Base-by-base conservation (phyloP, 2,888 invertebrate species). In the Carabus problematicus region DNA sequence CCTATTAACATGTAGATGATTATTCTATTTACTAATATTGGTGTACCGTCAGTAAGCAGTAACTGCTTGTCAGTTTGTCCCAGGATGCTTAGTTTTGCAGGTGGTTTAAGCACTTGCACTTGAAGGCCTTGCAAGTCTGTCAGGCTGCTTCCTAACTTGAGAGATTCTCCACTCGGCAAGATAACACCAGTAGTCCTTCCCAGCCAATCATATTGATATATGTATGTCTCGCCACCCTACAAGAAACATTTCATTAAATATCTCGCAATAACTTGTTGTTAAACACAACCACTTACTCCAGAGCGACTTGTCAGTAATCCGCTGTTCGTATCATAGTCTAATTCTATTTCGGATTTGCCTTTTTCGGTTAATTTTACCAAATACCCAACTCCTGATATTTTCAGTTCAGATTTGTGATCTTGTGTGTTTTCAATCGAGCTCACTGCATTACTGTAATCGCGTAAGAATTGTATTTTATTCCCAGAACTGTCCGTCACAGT, bases 361-460 rank as follows among this genome's bases (percentile, higher is more conserved):
- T 95, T 94, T 78, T 95, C 94, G 16, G 91, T 89, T 75, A 97
- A 87, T 80, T 91, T 93, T 49, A 95, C 93, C 75, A 98, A 87
- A 77, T 94, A 92, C 49, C 96, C 95, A 75, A 95, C 92, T 70
- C 95, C 96, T 72, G 95, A 95, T 82, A 97, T 95, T 81, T 93
- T 92, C 70, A 98, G 84, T 78, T 94, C 93, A 8, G 94, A 92
- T 82, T 96, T 96, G 80, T 95, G 94, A 78, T 95, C 95, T 82
- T 95, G 95, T 8, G 94, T 94, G 78, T 95, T 95, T 83, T 96
- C 96, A 76, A 95, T 96, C 3, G 96, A 95, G 79, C 94, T 96
- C 8, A 94, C 97, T 70, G 93, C 91, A 76, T 94, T 93, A 79
- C 93, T 94, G 80, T 96, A 97, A 82, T 97, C 97, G 73, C 97